Conservation (phyloP, 2,113 vertebrate species). For the Paradoxurus hermaphroditus region DNA sequence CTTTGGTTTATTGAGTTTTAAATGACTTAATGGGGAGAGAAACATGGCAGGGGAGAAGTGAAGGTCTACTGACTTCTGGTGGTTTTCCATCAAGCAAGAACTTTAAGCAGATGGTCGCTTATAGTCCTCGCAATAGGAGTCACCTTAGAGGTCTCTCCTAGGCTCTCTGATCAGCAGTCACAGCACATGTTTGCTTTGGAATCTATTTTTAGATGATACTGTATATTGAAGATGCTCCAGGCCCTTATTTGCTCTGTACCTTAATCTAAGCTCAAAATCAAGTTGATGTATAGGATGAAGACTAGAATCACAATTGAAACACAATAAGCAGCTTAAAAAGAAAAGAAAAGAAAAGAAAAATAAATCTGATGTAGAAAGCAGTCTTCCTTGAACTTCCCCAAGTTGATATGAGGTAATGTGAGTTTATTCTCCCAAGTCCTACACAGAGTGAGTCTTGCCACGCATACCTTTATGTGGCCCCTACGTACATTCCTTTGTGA, state of each 20-base stretch:
- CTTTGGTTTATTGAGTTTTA: conserved; percentile 40
- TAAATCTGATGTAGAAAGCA: background rate
- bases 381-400: background rate
- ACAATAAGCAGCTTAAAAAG: background rate
- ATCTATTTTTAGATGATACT: conserved; percentile 4
- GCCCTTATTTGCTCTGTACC: background rate
- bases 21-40: conserved; percentile 34
- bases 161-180: background rate
- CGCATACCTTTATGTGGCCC: background rate
- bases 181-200: background rate
- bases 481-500: background rate
- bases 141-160: background rate
- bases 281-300: background rate
- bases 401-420: background rate
- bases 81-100: background rate
- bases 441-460: background rate
- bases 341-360: background rate
- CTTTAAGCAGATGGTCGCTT: background rate
- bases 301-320: background rate
- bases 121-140: background rate
- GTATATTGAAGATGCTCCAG: background rate
- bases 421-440: background rate
- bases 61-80: conserved; percentile 25
- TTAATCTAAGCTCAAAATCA: background rate
- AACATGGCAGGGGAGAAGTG: background rate